Conservation (phyloP, 2,797 vertebrate genomes). For the Gadopsis bispinosus region DNA sequence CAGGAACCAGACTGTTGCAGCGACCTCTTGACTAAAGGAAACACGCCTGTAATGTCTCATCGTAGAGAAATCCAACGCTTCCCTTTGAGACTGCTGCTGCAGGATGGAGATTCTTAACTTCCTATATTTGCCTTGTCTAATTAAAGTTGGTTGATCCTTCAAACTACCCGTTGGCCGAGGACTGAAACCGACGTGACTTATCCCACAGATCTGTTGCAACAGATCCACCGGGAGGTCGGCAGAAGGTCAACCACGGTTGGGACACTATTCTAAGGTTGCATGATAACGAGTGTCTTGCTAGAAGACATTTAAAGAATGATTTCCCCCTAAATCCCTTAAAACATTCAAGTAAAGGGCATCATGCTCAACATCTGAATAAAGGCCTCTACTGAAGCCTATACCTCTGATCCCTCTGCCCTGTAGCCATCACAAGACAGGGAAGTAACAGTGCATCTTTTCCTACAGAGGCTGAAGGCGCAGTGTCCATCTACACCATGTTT, state of each 20-base stretch:
- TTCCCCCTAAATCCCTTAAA: not conserved
- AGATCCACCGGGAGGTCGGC: not conserved
- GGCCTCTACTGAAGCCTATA: slow-evolving; percentile 6
- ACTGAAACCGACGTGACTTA: not conserved
- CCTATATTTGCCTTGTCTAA: not conserved
- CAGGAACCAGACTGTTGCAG: not conserved
- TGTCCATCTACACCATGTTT: slow-evolving; percentile 5
- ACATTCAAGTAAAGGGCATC: not conserved
- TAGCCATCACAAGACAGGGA: not conserved
- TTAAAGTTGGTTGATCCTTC: slow-evolving; percentile 4
- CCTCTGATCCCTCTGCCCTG: not conserved
- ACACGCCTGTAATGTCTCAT: slow-evolving; percentile 5
- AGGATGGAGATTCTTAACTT: slow-evolving; percentile 10
- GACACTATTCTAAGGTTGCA: not conserved
- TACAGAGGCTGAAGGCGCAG: not conserved
- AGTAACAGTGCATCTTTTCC: not conserved
- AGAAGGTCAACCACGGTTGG: not conserved
- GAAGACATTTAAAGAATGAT: not conserved
- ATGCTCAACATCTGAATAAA: not conserved
- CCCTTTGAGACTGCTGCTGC: not conserved
- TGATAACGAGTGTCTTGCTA: not conserved
- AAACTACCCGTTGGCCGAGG: not conserved
- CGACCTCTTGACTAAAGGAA: slow-evolving; percentile 2
- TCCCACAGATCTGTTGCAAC: not conserved
- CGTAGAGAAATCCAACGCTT: not conserved